A percentile compares a stretch with the other conserved stretches of the same genome.
Evolutionary conservation across 2,113 vertebrate genomes (phyloP).

Genomic region (Microcebus lehilahytsara): DNA sequence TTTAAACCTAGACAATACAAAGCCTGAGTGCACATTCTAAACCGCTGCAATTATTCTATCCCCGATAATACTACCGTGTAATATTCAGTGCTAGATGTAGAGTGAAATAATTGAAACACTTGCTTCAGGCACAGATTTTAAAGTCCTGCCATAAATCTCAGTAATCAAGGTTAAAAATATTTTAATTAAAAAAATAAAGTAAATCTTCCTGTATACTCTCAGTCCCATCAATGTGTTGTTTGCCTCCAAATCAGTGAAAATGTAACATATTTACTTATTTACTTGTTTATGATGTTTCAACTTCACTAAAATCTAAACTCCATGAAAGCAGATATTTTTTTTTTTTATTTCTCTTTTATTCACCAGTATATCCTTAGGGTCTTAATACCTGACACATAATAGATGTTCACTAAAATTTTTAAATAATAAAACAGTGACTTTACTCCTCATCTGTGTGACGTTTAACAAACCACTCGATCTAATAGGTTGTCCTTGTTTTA

Average conservation of each 20-base stretch:
- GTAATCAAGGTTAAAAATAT: background rate
- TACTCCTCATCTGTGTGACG: background rate
- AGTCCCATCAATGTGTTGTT: background rate
- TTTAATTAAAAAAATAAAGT: background rate
- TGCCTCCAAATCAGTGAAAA: background rate
- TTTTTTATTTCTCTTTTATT: background rate
- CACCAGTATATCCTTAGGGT: fast-evolving
- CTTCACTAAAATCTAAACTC: background rate
- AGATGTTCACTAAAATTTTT: background rate
- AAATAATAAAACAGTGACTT: background rate
- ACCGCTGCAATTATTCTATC: background rate
- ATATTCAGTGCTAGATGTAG: background rate
- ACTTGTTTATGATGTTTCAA: background rate
- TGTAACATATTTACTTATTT: background rate
- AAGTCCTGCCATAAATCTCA: background rate
- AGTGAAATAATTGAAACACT: background rate
- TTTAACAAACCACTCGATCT: background rate
- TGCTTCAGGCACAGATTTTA: background rate
- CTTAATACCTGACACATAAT: background rate
- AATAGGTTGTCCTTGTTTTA: background rate
- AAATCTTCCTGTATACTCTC: no score
- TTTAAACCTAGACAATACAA: background rate
- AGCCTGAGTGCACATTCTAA: background rate
- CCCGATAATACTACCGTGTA: background rate
- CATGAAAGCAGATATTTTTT: background rate